Conservation (phyloP, 2,797 vertebrate species). For the Eptatretus atami region DNA sequence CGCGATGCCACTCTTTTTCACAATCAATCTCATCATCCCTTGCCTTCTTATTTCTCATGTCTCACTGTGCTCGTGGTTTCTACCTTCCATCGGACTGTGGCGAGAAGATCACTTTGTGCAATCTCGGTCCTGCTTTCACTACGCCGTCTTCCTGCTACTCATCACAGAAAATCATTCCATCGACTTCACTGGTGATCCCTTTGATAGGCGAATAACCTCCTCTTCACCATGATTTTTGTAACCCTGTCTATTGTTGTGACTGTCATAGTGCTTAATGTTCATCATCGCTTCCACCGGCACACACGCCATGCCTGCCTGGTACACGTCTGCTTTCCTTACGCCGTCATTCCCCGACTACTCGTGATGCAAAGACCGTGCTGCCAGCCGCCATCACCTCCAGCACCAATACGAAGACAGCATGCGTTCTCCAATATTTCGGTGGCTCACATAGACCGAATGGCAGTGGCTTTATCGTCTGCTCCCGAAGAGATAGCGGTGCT, state of each 20-base stretch:
- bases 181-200: constrained; percentile 75
- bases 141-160: constrained; percentile 72
- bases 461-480: too few species aligned
- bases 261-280: constrained; percentile 78
- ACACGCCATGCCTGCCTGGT: constrained; percentile 72
- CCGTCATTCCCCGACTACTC: constrained; percentile 41
- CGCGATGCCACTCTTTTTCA: constrained; percentile 77
- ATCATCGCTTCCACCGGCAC: constrained; percentile 63
- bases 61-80: constrained; percentile 80
- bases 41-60: constrained; percentile 78
- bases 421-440: too few species aligned
- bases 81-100: constrained; percentile 77
- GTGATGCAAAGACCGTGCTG: constrained; percentile 32
- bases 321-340: constrained; percentile 25
- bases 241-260: constrained; percentile 82
- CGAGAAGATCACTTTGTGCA: constrained; percentile 87
- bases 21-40: constrained; percentile 81
- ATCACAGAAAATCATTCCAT: constrained; percentile 93
- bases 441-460: too few species aligned
- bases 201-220: constrained; percentile 84
- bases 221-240: constrained; percentile 97
- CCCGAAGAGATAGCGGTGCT: too few species aligned
- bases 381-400: too few species aligned
- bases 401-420: too few species aligned
- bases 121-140: constrained; percentile 79